A percentile compares a stretch with the other conserved stretches of the same genome.
Evolutionary conservation across 2,888 invertebrate species (phyloP).

Genomic region (Eristalis arbustorum): DNA sequence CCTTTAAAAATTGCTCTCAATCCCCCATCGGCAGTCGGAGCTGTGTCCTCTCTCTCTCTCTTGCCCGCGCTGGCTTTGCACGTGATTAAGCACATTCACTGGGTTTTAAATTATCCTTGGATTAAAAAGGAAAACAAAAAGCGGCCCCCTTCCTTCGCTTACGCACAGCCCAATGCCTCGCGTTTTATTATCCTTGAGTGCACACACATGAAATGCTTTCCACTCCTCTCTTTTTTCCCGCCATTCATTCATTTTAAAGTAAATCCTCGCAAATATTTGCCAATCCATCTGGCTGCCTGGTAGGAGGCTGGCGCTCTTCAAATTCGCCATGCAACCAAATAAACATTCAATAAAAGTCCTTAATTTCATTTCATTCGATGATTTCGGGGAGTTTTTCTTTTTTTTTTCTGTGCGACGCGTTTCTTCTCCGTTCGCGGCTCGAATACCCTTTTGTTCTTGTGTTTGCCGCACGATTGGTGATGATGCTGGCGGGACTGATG

Average conservation of each 20-base stretch:
- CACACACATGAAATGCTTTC: constrained; percentile 30
- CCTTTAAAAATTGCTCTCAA: not conserved
- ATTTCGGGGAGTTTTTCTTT: not conserved
- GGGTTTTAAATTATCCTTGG: not conserved
- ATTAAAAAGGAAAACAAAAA: not conserved
- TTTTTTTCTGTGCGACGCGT: constrained; percentile 22
- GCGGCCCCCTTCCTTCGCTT: constrained; percentile 8
- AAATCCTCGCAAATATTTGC: constrained; percentile 66
- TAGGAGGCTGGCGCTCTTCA: constrained; percentile 28
- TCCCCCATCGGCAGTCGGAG: not conserved
- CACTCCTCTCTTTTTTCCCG: too few relatives aligned
- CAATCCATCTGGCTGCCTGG: constrained; percentile 14
- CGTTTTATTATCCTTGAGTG: constrained; percentile 58
- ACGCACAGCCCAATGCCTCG: constrained; percentile 47
- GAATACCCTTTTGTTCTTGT: constrained; percentile 18
- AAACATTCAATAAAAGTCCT: constrained; percentile 71
- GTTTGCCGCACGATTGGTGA: constrained; percentile 21
- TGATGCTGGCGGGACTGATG: constrained; percentile 9
- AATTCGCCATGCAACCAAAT: constrained; percentile 66
- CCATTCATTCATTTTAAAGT: not conserved
- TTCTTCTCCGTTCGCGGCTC: constrained; percentile 16
- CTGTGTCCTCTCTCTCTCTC: not conserved
- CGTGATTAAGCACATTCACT: not conserved
- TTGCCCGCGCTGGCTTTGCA: not conserved
- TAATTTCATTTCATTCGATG: constrained; percentile 60